Evolutionary conservation across 2,113 vertebrate species (phyloP), one percentile per base, ranked within the genome.

Genomic region (Neomonachus schauinslandi): DNA sequence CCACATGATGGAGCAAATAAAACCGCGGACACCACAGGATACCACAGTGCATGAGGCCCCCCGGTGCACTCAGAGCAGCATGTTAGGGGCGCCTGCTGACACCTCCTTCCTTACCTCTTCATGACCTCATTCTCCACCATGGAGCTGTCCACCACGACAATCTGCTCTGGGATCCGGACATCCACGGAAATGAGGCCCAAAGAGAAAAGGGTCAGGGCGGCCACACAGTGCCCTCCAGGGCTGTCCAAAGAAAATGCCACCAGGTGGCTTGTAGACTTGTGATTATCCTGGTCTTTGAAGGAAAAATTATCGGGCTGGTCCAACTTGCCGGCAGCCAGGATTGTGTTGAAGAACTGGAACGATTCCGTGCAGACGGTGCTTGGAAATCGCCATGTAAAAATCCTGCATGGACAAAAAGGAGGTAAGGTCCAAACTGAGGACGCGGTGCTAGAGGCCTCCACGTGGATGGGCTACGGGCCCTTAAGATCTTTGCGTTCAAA

Each of bases 331-430:
- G 96, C 98, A 46, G 98, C 94, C 31, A 97, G 98, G 4, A 99
- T 97, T 76, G 69, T 99, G 95, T 98, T 97, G 1, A 99, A 82
- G 98, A 99, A 99, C 97, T 99, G 98, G 97, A 99, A 99, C 0
- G 99, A 98, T 19, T 99, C 99, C 0, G 99, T 99, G 98, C 99
- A 99, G 46, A 99, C 89, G 0, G 98, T 98, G 81, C 98, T 99
- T 4, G 99, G 99, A 97, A 99, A 99, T 2, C 99, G 99, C 99
- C 99, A 99, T 0, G 99, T 99, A 67, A 99, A 99, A 71, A 99
- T 98, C 98, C 99, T 99, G 97, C 13, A 49, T 8, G 69, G 53
- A 96, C 3, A 93, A 49, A 21, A 36, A 85, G 49, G 33, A 4
- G 61, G n/a, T 13, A 22, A 91, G 5, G 36, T 51, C 39, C 72